Percentiles rank a stretch among this genome's conserved stretches.
Conservation (phyloP, 2,113 vertebrate genomes). For the Perca flavescens region DNA sequence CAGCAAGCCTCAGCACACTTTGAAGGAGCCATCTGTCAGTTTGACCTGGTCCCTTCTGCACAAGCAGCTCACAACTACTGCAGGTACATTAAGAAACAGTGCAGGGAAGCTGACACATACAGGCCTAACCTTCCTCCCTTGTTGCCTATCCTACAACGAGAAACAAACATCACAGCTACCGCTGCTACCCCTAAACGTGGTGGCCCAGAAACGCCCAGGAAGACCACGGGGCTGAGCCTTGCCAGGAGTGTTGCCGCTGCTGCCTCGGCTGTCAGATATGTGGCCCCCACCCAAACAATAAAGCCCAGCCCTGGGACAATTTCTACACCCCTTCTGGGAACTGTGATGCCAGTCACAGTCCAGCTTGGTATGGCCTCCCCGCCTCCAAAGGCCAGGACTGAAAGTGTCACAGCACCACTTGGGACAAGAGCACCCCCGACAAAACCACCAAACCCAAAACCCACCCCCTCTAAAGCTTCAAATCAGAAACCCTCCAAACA, state of each 20-base stretch:
- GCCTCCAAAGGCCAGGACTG: conserved; percentile 58
- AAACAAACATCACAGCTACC: conserved; percentile 75
- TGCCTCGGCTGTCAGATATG: conserved; percentile 76
- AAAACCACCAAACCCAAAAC: conserved; percentile 55
- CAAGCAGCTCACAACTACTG: conserved; percentile 96
- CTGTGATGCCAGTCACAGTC: conserved; percentile 64
- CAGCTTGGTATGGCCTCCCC: conserved; percentile 73
- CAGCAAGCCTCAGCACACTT: conserved; percentile 88
- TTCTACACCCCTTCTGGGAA: conserved; percentile 45
- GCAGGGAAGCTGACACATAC: conserved; percentile 90
- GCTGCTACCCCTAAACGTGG: conserved; percentile 57
- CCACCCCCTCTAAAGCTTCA: conserved; percentile 60
- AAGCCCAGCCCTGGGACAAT: conserved; percentile 54
- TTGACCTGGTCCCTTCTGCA: conserved; percentile 92
- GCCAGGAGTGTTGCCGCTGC: conserved; percentile 77
- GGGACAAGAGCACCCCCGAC: conserved; percentile 56
- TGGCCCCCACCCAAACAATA: conserved; percentile 57
- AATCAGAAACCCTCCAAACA: conserved; percentile 68
- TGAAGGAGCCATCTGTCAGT: conserved; percentile 97
- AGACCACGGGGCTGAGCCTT: conserved; percentile 67
- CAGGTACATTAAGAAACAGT: conserved; percentile 94
- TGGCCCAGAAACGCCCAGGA: conserved; percentile 55
- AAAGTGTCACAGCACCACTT: conserved; percentile 75
- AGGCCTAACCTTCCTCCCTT: conserved; percentile 87
- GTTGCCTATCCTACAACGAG: conserved; percentile 84